Evolutionary conservation across 2,797 vertebrate species (phyloP).

Genomic region (Chromobotia macracanthus): DNA sequence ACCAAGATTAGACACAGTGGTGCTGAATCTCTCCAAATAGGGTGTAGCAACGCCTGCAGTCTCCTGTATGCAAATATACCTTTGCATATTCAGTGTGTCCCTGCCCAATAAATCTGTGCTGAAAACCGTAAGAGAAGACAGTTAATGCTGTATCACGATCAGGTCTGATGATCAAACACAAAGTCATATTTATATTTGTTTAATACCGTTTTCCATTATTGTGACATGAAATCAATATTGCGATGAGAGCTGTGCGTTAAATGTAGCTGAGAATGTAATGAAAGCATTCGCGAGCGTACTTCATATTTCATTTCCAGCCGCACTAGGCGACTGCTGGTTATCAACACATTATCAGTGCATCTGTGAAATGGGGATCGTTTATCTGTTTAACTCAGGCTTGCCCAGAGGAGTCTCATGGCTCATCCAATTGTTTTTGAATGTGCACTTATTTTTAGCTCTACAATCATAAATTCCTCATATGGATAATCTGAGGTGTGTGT

Average conservation of each 20-base stretch:
- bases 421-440: not conserved
- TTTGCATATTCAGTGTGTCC: not conserved
- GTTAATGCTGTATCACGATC: not conserved
- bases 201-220: not conserved
- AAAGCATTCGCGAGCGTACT: not conserved
- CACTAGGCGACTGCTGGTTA: not conserved
- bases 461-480: not conserved
- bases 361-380: not conserved
- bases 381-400: constrained; percentile 7
- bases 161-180: not conserved
- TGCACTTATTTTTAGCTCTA: not conserved
- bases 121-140: not conserved
- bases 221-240: not conserved
- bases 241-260: not conserved
- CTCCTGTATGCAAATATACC: not conserved
- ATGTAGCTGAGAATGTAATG: not conserved
- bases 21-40: not conserved
- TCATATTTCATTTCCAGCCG: not conserved
- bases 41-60: not conserved
- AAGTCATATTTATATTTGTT: constrained; percentile 2
- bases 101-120: not conserved
- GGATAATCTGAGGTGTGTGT: not conserved
- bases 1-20: not conserved
- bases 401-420: constrained; percentile 8
- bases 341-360: constrained; percentile 5